Conservation (phyloP, 2,888 invertebrate genomes). For the Platypus cylindrus region DNA sequence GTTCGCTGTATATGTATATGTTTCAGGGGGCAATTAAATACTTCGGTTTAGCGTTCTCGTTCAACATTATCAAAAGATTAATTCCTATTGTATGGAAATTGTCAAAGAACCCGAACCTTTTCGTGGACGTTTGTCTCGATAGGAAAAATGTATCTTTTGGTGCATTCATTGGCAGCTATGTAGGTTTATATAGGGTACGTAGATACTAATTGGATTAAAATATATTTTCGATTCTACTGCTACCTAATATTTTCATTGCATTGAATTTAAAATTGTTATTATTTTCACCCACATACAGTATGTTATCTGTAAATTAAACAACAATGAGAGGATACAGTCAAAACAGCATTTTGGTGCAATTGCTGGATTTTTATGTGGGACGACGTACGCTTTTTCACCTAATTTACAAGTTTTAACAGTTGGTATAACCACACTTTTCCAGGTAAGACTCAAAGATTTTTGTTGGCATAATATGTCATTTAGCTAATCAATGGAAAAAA, state of each 20-base stretch:
- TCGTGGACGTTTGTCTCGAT: conserved; percentile 18
- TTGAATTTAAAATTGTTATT: not conserved
- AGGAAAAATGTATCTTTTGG: conserved; percentile 24
- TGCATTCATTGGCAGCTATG: conserved; percentile 25
- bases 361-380: conserved; percentile 43
- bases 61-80: conserved; percentile 20
- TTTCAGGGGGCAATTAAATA: conserved; percentile 23
- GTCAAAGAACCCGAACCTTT: conserved; percentile 15
- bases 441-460: conserved; percentile 29
- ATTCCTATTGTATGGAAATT: conserved; percentile 17
- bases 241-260: conserved; percentile 1
- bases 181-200: conserved; percentile 24
- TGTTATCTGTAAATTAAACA: conserved; percentile 33
- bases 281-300: conserved; percentile 31
- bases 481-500: too few species aligned
- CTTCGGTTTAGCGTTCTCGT: conserved; percentile 22
- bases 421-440: conserved; percentile 40
- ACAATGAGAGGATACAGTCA: conserved; percentile 30
- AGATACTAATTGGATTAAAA: not conserved
- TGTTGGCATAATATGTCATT: too few species aligned
- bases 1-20: conserved; percentile 4
- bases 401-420: conserved; percentile 42
- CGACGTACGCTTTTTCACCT: conserved; percentile 40
- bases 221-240: not conserved
- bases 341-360: conserved; percentile 40